phyloP scores from a whole-genome alignment of 2,113 vertebrate genomes.

The Phalacrocorax aristotelis region DNA sequence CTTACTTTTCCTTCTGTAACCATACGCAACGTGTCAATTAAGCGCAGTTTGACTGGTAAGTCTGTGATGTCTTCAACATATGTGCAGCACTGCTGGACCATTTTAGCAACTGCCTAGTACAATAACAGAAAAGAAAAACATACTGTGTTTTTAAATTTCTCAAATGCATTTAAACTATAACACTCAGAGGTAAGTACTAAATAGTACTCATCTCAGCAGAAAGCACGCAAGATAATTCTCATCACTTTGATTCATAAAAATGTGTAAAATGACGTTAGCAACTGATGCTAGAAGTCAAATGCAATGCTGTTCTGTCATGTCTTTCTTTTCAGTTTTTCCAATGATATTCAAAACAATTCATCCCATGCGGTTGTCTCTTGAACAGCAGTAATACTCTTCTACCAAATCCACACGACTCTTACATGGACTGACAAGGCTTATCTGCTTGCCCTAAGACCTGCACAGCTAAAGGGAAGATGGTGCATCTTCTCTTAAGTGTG shows the following conservation, averaged over 20 bases:
- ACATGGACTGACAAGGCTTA: neutral
- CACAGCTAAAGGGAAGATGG: neutral
- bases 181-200: neutral
- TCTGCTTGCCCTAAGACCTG: neutral
- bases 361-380: neutral
- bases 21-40: slow-evolving; percentile 95
- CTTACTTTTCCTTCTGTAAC: slow-evolving; percentile 98
- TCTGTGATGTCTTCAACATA: slow-evolving; percentile 92
- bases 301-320: neutral
- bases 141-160: neutral
- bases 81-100: slow-evolving; percentile 98
- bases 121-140: slow-evolving; percentile 9
- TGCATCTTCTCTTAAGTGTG: neutral
- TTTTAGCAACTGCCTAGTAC: slow-evolving; percentile 94
- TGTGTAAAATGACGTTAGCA: neutral
- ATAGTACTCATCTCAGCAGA: neutral
- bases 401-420: neutral
- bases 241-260: neutral
- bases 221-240: neutral
- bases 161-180: neutral
- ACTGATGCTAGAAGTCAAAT: neutral
- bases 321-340: neutral
- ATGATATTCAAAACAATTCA: neutral
- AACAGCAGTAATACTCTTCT: neutral
- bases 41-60: slow-evolving; percentile 88